Evolutionary conservation across 2,888 invertebrate genomes (phyloP).

Genomic region (Azorinus chamasolen): DNA sequence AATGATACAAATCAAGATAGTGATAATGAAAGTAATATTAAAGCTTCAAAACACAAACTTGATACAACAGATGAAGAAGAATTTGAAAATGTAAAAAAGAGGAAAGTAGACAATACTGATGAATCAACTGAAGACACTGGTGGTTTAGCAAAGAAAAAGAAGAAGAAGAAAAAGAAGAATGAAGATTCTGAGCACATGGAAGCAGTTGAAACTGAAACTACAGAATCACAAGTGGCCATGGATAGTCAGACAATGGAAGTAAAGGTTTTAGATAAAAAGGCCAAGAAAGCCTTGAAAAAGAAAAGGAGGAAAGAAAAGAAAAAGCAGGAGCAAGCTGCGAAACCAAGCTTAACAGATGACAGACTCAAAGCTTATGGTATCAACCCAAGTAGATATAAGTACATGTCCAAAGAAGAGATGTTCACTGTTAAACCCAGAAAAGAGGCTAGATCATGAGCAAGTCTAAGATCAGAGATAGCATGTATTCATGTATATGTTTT

Average conservation of each 20-base stretch:
- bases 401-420: too few relatives aligned
- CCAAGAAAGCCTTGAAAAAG: slow-evolving; percentile 3
- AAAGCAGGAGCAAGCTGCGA: slow-evolving; percentile 63
- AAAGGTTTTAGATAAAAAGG: slow-evolving; percentile 38
- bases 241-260: neutral
- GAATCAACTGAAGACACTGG: slow-evolving; percentile 22
- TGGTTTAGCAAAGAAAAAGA: too few relatives aligned
- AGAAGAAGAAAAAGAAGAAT: neutral
- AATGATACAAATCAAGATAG: too few relatives aligned
- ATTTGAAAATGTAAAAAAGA: too few relatives aligned
- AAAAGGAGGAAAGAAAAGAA: slow-evolving; percentile 58
- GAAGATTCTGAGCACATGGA: neutral
- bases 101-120: slow-evolving; percentile 6
- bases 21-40: too few relatives aligned
- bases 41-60: too few relatives aligned
- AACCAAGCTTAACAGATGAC: slow-evolving; percentile 89
- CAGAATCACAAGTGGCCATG: neutral
- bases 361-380: slow-evolving; percentile 95
- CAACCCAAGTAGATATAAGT: slow-evolving; percentile 83
- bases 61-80: too few relatives aligned
- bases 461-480: too few relatives aligned
- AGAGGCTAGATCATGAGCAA: too few relatives aligned
- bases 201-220: neutral
- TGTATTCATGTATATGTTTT: too few relatives aligned
- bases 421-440: too few relatives aligned